Evolutionary conservation across 2,797 vertebrate species (phyloP), one percentile per base, ranked within the genome.

Genomic region (Enteromius fasciolatus): DNA sequence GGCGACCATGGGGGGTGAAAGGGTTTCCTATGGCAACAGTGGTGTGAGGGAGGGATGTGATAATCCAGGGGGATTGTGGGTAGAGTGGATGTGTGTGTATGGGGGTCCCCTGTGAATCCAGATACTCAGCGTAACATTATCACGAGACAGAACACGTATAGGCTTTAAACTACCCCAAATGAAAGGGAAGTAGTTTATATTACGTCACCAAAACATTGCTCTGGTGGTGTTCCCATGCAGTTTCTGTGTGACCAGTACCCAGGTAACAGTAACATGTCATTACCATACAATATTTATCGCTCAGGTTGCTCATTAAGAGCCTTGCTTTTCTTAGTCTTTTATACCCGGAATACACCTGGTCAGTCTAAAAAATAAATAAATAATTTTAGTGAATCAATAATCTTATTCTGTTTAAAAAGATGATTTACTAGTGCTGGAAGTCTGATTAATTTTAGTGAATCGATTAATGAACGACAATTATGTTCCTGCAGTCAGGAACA

Each of bases 11-110:
- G 86, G 68, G 70, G 81, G 91, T 90, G 73, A 89, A 63, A 88
- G 88, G 91, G 84, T 92, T 94, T 85, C 86, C 93, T 93, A 94
- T 95, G 92, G 93, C 92, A 93, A 95, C 93, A 88, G 89, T 77
- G 83, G 89, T 92, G 91, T 91, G 90, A 92, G 91, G 84, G 88
- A 93, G 91, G 90, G 91, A 94, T 92, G 94, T 91, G 88, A 90
- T 94, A 93, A 94, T 93, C 92, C 92, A 61, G 50, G 46, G 77
- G 48, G 72, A 79, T 73, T 78, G 59, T 80, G 48, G 52, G 52
- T 44, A 61, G 11, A 77, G 68, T 50, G 52, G 73, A 80, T 73
- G 57, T 36, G 64, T 67, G 67, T 66, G 48, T 63, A 48, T 1
- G 15, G 25, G 59, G 78, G 74, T 74, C 75, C 23, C 61, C 50